Conservation (phyloP, 2,113 vertebrate genomes). For the Phylloscopus whistleri region DNA sequence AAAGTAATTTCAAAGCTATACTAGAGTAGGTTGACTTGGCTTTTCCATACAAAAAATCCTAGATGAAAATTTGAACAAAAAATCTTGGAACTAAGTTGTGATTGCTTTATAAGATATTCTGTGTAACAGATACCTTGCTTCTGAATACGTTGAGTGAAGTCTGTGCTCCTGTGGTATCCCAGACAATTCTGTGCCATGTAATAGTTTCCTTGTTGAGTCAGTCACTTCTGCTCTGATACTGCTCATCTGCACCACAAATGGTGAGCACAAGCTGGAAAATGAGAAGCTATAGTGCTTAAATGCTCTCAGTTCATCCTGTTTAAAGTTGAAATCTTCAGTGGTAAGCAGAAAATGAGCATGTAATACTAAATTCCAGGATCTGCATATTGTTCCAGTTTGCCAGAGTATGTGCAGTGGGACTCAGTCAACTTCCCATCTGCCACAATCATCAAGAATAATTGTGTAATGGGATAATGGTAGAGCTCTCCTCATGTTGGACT, state of each 20-base stretch:
- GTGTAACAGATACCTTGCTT: neutral
- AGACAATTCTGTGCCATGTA: neutral
- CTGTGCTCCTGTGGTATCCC: neutral
- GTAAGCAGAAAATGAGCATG: neutral
- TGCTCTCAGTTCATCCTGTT: neutral
- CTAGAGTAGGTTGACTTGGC: neutral
- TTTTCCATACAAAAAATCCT: neutral
- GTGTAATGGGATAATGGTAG: neutral
- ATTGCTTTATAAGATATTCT: neutral
- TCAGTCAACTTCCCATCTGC: constrained; percentile 13
- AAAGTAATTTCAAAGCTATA: neutral
- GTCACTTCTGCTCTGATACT: neutral
- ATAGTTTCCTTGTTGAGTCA: constrained; percentile 44
- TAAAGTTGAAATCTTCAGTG: neutral
- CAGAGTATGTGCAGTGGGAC: neutral
- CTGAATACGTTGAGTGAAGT: neutral
- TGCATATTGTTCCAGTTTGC: neutral
- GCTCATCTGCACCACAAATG: neutral
- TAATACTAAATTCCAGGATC: constrained; percentile 13
- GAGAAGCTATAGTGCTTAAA: neutral
- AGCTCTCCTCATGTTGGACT: neutral
- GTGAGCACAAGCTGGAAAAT: neutral
- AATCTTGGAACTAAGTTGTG: neutral
- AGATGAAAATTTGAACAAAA: neutral
- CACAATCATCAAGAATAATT: neutral